These are phyloP conservation scores for Tortricodes alternella DNA, from an alignment of 2,888 invertebrate species.

Conservation along the genomic window DNA sequence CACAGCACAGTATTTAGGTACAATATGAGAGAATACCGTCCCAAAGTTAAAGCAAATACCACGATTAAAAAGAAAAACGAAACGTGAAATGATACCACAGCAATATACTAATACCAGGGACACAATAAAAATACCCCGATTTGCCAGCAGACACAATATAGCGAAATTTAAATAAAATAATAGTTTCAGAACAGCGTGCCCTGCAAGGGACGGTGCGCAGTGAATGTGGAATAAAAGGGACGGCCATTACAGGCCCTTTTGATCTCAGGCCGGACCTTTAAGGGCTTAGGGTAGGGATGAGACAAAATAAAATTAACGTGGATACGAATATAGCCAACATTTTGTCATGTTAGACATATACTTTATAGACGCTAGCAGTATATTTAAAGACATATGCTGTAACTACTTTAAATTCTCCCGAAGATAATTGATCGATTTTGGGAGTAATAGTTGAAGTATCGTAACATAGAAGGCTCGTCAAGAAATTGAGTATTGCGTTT, in stretches of 20 bases:
- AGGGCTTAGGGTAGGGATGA: conserved; percentile 20
- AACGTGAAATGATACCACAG: neutral
- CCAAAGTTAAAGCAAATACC: too few relatives aligned
- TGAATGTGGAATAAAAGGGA: conserved; percentile 39
- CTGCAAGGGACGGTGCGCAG: conserved; percentile 30
- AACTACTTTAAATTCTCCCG: too few relatives aligned
- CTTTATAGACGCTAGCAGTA: too few relatives aligned
- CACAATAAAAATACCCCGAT: conserved; percentile 15
- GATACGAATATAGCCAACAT: neutral
- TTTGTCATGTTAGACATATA: neutral
- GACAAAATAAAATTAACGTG: conserved; percentile 19
- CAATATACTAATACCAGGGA: neutral
- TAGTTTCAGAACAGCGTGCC: conserved; percentile 44
- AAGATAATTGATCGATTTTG: too few relatives aligned
- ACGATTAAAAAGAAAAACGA: too few relatives aligned
- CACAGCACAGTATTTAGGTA: too few relatives aligned
- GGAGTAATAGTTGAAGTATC: too few relatives aligned
- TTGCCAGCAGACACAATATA: conserved; percentile 44
- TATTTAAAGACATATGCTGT: too few relatives aligned
- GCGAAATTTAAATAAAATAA: conserved; percentile 65
- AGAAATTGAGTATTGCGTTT: too few relatives aligned
- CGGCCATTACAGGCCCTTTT: conserved; percentile 43
- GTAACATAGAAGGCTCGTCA: too few relatives aligned
- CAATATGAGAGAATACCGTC: too few relatives aligned
- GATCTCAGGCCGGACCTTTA: conserved; percentile 43